These are phyloP conservation scores for Corythornis cristatus DNA, from an alignment of 2,113 vertebrate species.

Conservation along the genomic window DNA sequence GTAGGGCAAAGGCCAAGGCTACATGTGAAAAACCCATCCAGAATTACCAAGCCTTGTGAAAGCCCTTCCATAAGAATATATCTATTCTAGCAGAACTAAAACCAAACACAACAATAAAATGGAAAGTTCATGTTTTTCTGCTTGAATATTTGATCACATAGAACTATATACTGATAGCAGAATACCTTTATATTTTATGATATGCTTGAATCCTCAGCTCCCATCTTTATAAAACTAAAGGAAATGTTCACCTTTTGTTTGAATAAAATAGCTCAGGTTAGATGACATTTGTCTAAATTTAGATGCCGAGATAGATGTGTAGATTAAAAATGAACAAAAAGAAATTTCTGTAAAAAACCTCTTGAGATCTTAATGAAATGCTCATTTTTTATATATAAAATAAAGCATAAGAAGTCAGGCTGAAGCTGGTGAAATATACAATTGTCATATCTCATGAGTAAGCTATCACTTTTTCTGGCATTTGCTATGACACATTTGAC, in stretches of 20 bases:
- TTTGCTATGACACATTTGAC: constrained; percentile 26
- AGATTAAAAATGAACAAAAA: background rate
- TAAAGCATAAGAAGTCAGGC: background rate
- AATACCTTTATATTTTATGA: background rate
- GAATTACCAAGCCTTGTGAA: background rate
- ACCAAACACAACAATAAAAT: background rate
- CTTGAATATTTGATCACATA: background rate
- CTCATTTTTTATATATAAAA: background rate
- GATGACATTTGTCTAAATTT: background rate
- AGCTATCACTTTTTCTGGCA: background rate
- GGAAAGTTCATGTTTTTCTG: background rate
- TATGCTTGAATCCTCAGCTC: background rate
- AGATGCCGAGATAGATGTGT: background rate
- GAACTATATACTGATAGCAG: background rate
- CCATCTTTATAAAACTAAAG: background rate
- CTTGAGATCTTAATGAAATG: background rate
- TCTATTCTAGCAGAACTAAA: background rate
- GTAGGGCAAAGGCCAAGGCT: background rate
- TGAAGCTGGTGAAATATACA: background rate
- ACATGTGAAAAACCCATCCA: background rate
- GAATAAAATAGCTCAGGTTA: background rate
- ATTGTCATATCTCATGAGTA: background rate
- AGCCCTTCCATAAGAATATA: background rate
- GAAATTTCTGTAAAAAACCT: background rate
- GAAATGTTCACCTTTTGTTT: background rate